Evolutionary conservation across 2,113 vertebrate species (phyloP), one percentile per base, ranked within the genome.

Genomic region (Aphyosemion australe): DNA sequence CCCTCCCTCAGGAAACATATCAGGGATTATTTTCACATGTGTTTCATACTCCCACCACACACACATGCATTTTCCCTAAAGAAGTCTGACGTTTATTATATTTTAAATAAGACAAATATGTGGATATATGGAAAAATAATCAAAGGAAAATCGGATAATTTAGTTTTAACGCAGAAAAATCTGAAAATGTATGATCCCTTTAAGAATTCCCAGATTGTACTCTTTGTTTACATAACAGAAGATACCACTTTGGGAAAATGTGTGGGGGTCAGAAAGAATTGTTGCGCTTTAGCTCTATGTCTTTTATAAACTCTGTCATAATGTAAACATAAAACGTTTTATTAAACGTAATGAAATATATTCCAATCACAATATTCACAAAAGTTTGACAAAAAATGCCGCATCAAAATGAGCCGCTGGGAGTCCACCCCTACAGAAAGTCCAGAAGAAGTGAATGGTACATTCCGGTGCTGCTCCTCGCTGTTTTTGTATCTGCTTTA

Each of bases 161-260:
- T 34, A 41, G 14, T 65, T 65, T n/a, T 31, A 78, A 73, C 74
- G 72, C 61, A 66, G 37, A 8, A 61, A 56, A 37, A 21, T 74
- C 55, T 54, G 7, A 51, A 76, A 74, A 68, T 71, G 12, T 4
- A 56, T 63, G 84, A 65, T 69, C 72, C 47, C 85, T 91, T 92
- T 90, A 93, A 89, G 86, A 88, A 89, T 87, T 64, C 78, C 76
- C 76, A 87, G 87, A 85, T 88, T 90, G 86, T 90, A 85, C 83
- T 89, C 89, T 91, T 91, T 94, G 93, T 94, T 94, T 93, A 94
- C 93, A 93, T 93, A 93, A 93, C 84, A 91, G 78, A 87, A 80
- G 87, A 82, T 58, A 58, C 72, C 42, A 78, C 19, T 67, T 71
- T 67, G 48, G 20, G 9, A 70, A 51, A n/a, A 55, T 48, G 46